These are phyloP conservation scores for Sinelater perroti DNA, from an alignment of 2,888 invertebrate genomes.

Conservation along the genomic window DNA sequence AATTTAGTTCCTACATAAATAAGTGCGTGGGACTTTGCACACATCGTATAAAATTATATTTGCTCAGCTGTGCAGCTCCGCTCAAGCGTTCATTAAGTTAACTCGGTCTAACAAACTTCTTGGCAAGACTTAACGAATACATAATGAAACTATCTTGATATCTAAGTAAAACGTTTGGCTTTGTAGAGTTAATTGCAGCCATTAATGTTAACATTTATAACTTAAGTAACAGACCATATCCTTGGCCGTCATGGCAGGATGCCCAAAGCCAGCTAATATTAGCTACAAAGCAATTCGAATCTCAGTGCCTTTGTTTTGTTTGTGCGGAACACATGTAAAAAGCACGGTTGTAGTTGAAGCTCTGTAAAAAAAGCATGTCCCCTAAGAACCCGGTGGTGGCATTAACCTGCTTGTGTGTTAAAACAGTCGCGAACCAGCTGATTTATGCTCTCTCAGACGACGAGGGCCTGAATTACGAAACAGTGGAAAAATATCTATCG, in stretches of 20 bases:
- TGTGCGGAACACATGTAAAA: not conserved
- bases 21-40: too few species aligned
- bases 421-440: constrained; percentile 68
- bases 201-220: not conserved
- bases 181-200: constrained; percentile 12
- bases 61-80: too few species aligned
- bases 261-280: constrained; percentile 25
- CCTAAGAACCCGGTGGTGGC: constrained; percentile 70
- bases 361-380: constrained; percentile 62
- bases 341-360: not conserved
- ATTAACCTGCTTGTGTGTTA: constrained; percentile 68
- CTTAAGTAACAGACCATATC: constrained; percentile 8
- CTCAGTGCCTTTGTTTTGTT: constrained; percentile 17
- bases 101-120: too few species aligned
- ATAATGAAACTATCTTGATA: not conserved
- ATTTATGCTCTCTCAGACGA: constrained; percentile 71
- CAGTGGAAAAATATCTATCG: constrained; percentile 57
- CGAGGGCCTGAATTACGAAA: constrained; percentile 62
- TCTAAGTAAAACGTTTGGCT: constrained; percentile 6
- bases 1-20: too few species aligned
- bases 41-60: too few species aligned
- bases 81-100: too few species aligned
- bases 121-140: not conserved
- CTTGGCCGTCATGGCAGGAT: constrained; percentile 28
- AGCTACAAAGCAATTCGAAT: constrained; percentile 1